phyloP scores from a whole-genome alignment of 2,113 vertebrate genomes.

The Cromileptes altivelis region DNA sequence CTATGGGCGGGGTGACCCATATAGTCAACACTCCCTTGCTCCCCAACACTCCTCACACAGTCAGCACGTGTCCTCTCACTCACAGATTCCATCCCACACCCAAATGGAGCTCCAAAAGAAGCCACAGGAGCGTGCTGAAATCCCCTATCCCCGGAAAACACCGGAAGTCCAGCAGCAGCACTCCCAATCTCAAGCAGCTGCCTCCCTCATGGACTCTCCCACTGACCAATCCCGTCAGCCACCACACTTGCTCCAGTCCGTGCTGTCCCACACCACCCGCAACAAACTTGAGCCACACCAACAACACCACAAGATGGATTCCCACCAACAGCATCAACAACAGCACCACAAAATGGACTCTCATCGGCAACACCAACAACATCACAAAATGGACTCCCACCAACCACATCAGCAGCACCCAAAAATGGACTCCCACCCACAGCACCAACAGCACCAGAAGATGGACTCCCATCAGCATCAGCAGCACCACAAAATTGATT shows the following conservation, averaged over 20 bases:
- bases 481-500: conserved; percentile 77
- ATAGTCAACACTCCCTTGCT: conserved; percentile 82
- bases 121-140: conserved; percentile 84
- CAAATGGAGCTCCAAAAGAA: conserved; percentile 88
- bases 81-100: conserved; percentile 80
- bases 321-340: conserved; percentile 67
- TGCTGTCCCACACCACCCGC: conserved; percentile 91
- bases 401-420: conserved; percentile 53
- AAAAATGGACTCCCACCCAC: conserved; percentile 74
- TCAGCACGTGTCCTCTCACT: conserved; percentile 81
- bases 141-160: conserved; percentile 86
- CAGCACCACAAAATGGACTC: conserved; percentile 74
- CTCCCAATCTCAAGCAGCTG: conserved; percentile 81
- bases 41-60: conserved; percentile 80
- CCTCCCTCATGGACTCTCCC: conserved; percentile 87
- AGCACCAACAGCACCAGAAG: conserved; percentile 72
- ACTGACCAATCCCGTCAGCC: conserved; percentile 86
- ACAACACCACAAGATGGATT: conserved; percentile 74
- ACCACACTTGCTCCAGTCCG: conserved; percentile 90
- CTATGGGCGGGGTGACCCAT: conserved; percentile 88
- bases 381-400: conserved; percentile 55
- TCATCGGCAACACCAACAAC: conserved; percentile 68
- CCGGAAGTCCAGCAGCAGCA: conserved; percentile 84
- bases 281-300: conserved; percentile 85
- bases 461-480: conserved; percentile 77